phyloP scores from a whole-genome alignment of 2,113 vertebrate genomes.

The Phrynocephalus versicolor region DNA sequence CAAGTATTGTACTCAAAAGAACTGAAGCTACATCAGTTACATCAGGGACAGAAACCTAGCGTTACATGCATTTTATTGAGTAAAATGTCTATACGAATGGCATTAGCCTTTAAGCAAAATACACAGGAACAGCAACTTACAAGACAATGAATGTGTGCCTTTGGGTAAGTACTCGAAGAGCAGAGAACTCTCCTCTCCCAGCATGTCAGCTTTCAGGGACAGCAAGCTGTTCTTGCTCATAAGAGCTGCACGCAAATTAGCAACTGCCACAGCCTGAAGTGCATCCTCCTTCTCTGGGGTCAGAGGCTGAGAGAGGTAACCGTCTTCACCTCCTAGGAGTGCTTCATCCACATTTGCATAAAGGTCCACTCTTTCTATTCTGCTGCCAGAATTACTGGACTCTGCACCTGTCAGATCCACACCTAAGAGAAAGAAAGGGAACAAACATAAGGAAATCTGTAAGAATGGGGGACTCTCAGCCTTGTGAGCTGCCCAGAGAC shows the following conservation, averaged over 20 bases:
- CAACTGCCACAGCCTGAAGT: slow-evolving; percentile 83
- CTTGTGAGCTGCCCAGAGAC: no score
- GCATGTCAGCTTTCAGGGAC: slow-evolving; percentile 92
- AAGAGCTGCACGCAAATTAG: slow-evolving; percentile 92
- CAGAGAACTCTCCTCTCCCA: slow-evolving; percentile 92
- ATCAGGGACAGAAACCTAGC: rapidly evolving
- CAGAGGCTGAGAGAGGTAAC: slow-evolving; percentile 80
- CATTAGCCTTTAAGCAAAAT: not conserved
- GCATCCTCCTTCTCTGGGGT: slow-evolving; percentile 85
- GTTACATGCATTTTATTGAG: not conserved
- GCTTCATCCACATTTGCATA: slow-evolving; percentile 85
- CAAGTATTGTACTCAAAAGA: not conserved
- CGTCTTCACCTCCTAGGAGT: slow-evolving; percentile 76
- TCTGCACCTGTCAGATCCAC: slow-evolving; percentile 81
- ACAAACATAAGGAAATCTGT: slow-evolving; percentile 9
- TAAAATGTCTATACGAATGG: not conserved
- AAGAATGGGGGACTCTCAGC: not conserved
- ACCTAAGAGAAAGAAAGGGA: slow-evolving; percentile 62
- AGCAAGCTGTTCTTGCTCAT: slow-evolving; percentile 98
- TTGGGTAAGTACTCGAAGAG: slow-evolving; percentile 97
- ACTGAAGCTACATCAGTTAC: not conserved
- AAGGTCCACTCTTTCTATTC: slow-evolving; percentile 84
- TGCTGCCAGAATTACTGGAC: slow-evolving; percentile 86
- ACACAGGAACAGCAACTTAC: slow-evolving; percentile 81
- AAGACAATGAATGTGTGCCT: slow-evolving; percentile 90